phyloP scores from a whole-genome alignment of 2,113 vertebrate species.

The Rattus norvegicus region GRCr8 NC_086023.1:82522001-82522500 shows the following conservation, averaged over 20 bases:
- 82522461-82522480: neutral
- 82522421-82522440: neutral
- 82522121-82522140: neutral
- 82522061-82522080: too few species aligned
- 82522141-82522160: neutral
- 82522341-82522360: neutral
- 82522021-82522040: slow-evolving; percentile 29
- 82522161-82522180: neutral
- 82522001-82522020: neutral
- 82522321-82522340: neutral
- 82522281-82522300: neutral
- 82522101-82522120: neutral
- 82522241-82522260: neutral
- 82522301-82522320: neutral
- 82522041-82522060: neutral
- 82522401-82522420: neutral
- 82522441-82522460: neutral
- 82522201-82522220: neutral
- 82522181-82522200: neutral
- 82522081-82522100: neutral
- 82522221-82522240: neutral
- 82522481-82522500: neutral
- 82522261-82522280: neutral
- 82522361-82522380: neutral
- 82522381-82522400: neutral